These are phyloP conservation scores for Hydrophis major DNA, from an alignment of 2,797 vertebrate species.

Conservation along the genomic window DNA sequence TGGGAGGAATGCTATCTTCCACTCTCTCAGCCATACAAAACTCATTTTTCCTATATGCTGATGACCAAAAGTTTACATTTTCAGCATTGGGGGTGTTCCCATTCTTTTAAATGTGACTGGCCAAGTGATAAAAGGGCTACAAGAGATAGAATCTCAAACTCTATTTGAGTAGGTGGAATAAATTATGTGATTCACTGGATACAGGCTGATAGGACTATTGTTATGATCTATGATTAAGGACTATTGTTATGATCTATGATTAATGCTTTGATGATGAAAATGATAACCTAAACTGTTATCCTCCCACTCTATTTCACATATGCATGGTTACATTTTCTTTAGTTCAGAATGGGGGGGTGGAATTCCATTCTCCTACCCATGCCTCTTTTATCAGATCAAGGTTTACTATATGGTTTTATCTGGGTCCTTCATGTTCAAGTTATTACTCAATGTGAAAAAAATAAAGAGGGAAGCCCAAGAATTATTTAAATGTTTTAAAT, in stretches of 20 bases:
- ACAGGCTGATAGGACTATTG: background rate
- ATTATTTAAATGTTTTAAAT: background rate
- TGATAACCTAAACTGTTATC: background rate
- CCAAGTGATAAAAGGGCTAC: too few species aligned
- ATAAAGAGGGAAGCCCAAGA: background rate
- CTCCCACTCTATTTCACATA: slow-evolving; percentile 1
- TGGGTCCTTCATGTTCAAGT: background rate
- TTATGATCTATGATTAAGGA: background rate
- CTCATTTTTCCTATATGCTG: background rate
- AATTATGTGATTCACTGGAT: background rate
- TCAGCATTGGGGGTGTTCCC: background rate
- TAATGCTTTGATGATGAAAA: background rate
- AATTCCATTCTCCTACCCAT: slow-evolving; percentile 5
- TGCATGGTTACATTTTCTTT: background rate
- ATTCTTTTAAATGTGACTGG: background rate
- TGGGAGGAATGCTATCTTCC: background rate
- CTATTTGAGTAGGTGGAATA: background rate
- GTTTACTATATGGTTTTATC: background rate
- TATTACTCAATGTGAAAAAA: background rate
- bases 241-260: background rate
- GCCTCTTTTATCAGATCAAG: background rate
- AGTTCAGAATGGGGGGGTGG: background rate
- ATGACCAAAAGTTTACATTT: background rate
- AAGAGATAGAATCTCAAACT: background rate
- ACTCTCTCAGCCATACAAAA: background rate